Evolutionary conservation across 1,140 invertebrate species (phyloP).

Genomic region (Hycleus phaleratus): DNA sequence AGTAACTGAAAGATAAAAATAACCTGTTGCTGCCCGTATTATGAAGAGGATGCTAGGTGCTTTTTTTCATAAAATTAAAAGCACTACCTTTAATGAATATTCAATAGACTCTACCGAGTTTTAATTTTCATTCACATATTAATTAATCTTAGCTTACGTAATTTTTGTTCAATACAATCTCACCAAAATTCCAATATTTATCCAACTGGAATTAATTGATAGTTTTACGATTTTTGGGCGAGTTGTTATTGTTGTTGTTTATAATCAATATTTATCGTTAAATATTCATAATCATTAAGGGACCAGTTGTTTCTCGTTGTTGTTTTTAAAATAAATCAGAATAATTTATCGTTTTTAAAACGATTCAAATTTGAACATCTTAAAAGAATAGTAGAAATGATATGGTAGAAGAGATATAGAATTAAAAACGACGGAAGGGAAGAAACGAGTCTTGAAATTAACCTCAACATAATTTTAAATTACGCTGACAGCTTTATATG

Average conservation of each 20-base stretch:
- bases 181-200: not conserved
- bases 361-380: conserved; percentile 2
- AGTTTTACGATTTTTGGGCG: conserved; percentile 8
- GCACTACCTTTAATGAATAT: conserved; percentile 14
- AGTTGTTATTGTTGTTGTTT: conserved; percentile 7
- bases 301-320: not conserved
- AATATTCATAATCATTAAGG: conserved; percentile 7
- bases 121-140: conserved; percentile 11
- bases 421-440: conserved; percentile 3
- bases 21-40: conserved; percentile 9
- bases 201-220: not conserved
- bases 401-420: conserved; percentile 1
- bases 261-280: conserved; percentile 6
- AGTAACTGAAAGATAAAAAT: conserved; percentile 11
- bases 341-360: conserved; percentile 12
- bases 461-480: conserved; percentile 13
- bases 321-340: conserved; percentile 7
- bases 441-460: conserved; percentile 5
- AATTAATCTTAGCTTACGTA: conserved; percentile 8
- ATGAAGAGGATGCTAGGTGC: not conserved
- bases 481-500: conserved; percentile 12
- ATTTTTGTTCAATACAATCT: not conserved
- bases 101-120: conserved; percentile 12
- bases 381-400: conserved; percentile 4
- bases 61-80: conserved; percentile 14